These are phyloP conservation scores for Diadegma fenestrale DNA, from an alignment of 2,888 invertebrate genomes.

Conservation along the genomic window DNA sequence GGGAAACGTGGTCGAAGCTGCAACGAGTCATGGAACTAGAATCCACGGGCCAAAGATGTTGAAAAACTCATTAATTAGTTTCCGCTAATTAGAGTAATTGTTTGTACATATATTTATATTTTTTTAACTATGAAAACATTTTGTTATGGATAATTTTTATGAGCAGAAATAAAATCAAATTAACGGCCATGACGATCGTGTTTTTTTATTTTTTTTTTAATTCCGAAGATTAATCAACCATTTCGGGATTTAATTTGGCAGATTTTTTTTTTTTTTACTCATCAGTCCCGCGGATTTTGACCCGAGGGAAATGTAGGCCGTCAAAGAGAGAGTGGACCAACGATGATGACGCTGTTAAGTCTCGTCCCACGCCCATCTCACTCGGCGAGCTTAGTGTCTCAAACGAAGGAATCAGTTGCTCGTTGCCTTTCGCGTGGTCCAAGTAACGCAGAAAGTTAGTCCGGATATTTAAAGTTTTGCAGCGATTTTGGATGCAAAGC, in stretches of 20 bases:
- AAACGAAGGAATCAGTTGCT: conserved; percentile 66
- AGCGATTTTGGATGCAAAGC: conserved; percentile 22
- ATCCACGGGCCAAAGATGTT: neutral
- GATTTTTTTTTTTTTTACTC: conserved; percentile 46
- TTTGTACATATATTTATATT: conserved; percentile 63
- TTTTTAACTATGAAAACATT: conserved; percentile 8
- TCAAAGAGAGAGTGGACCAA: conserved; percentile 75
- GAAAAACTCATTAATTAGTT: conserved; percentile 19
- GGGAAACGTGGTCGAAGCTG: conserved; percentile 89
- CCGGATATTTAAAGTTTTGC: neutral
- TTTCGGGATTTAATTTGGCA: neutral
- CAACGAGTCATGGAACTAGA: conserved; percentile 79
- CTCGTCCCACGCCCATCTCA: conserved; percentile 74
- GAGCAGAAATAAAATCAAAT: conserved; percentile 41
- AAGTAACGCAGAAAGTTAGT: conserved; percentile 42
- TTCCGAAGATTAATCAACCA: neutral
- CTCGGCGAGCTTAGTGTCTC: conserved; percentile 46
- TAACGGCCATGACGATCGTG: neutral
- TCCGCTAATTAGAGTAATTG: conserved; percentile 28
- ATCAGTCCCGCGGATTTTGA: conserved; percentile 42
- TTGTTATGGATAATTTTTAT: conserved; percentile 38
- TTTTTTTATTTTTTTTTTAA: neutral
- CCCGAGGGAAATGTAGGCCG: conserved; percentile 66
- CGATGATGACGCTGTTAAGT: conserved; percentile 74
- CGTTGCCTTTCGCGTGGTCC: conserved; percentile 65